These are phyloP conservation scores for Aphrophora alni DNA, from an alignment of 2,888 invertebrate species.

Conservation along the genomic window DNA sequence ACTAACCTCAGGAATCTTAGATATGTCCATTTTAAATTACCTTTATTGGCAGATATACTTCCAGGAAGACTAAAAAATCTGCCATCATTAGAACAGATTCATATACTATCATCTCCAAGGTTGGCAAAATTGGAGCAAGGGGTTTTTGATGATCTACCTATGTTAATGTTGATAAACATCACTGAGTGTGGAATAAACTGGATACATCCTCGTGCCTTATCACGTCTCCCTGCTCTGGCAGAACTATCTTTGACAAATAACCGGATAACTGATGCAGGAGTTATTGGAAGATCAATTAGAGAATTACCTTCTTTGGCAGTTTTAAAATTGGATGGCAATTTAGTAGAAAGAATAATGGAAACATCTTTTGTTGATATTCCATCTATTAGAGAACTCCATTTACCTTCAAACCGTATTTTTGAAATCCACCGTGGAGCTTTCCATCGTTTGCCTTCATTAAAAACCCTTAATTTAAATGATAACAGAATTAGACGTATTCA, in stretches of 20 bases:
- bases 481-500: constrained; percentile 79
- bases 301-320: constrained; percentile 76
- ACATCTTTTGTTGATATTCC: constrained; percentile 82
- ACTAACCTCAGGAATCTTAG: constrained; percentile 73
- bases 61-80: constrained; percentile 59
- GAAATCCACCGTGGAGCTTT: constrained; percentile 83
- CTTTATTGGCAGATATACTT: constrained; percentile 48
- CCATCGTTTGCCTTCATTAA: constrained; percentile 75
- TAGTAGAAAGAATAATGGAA: constrained; percentile 73
- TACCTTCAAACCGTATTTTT: constrained; percentile 64
- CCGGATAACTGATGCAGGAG: constrained; percentile 76
- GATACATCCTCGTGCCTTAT: constrained; percentile 79
- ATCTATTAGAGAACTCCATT: constrained; percentile 66
- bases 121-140: constrained; percentile 75
- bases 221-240: constrained; percentile 71
- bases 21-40: constrained; percentile 57
- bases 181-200: constrained; percentile 76
- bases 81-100: constrained; percentile 75
- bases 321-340: constrained; percentile 74
- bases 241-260: constrained; percentile 76
- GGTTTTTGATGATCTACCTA: constrained; percentile 71
- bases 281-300: constrained; percentile 78
- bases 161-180: constrained; percentile 74
- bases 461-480: constrained; percentile 76
- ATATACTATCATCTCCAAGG: constrained; percentile 69